Conservation (phyloP, 1,140 invertebrate species). For the Trichonephila clavipes region DNA sequence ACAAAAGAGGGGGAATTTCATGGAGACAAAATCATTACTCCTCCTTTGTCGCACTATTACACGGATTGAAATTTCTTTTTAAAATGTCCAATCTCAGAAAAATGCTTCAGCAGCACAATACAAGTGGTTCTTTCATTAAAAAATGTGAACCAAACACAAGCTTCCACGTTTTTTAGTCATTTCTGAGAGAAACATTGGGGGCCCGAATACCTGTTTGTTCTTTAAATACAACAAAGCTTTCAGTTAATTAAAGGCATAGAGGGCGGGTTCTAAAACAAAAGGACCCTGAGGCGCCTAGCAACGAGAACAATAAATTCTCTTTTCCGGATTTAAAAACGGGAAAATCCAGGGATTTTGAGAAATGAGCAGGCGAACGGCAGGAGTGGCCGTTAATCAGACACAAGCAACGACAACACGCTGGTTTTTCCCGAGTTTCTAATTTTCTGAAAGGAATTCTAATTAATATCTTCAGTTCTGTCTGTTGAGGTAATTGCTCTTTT, state of each 20-base stretch:
- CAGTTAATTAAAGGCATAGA: constrained; percentile 45
- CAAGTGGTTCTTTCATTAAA: neutral
- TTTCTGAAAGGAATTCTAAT: constrained; percentile 72
- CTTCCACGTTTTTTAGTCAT: neutral
- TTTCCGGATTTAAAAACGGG: constrained; percentile 47
- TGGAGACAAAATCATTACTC: neutral
- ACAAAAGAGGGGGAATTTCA: neutral
- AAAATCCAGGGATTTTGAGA: constrained; percentile 41
- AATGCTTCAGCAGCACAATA: neutral
- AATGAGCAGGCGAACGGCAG: constrained; percentile 24
- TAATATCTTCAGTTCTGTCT: constrained; percentile 61
- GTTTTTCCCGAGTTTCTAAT: constrained; percentile 46
- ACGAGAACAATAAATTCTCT: constrained; percentile 44
- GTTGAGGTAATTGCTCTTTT: constrained; percentile 64
- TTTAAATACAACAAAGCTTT: constrained; percentile 19
- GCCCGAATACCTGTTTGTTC: constrained; percentile 19
- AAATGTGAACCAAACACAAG: neutral
- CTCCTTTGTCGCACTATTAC: neutral
- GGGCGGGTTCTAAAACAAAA: constrained; percentile 5
- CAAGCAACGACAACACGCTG: constrained; percentile 55
- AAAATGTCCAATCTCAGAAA: neutral
- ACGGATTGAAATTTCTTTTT: neutral
- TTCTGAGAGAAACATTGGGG: neutral
- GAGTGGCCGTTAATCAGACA: constrained; percentile 61
- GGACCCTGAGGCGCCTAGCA: constrained; percentile 33